A percentile compares a stretch with the other conserved stretches of the same genome.
These are phyloP conservation scores for Struthidea cinerea DNA, from an alignment of 2,113 vertebrate genomes.

Conservation along the genomic window DNA sequence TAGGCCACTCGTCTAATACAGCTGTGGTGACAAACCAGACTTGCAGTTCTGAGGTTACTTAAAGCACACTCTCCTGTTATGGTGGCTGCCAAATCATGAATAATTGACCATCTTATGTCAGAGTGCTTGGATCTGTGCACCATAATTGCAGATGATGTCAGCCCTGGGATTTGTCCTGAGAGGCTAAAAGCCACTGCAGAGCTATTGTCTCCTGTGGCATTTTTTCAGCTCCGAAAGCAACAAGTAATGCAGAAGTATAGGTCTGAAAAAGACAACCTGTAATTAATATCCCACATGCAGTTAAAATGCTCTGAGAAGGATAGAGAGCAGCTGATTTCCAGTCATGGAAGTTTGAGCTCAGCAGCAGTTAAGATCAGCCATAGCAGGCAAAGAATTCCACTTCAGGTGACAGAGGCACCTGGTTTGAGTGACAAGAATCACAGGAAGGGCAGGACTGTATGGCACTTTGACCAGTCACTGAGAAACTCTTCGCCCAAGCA, in stretches of 20 bases:
- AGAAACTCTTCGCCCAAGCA: neutral
- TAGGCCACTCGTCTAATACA: neutral
- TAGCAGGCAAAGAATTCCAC: neutral
- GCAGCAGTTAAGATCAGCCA: neutral
- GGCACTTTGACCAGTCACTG: neutral
- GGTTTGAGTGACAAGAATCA: neutral
- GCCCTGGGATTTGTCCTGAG: constrained; percentile 36
- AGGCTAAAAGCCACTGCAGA: constrained; percentile 28
- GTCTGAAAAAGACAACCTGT: neutral
- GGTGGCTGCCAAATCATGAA: constrained; percentile 30
- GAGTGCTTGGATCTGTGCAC: constrained; percentile 10
- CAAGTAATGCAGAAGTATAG: constrained; percentile 1
- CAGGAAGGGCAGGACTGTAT: neutral
- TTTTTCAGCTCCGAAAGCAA: constrained; percentile 43
- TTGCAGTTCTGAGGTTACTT: constrained; percentile 18
- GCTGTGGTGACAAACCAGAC: constrained; percentile 3
- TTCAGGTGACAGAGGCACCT: neutral
- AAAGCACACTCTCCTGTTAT: neutral
- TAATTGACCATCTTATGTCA: constrained; percentile 57
- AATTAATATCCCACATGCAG: constrained; percentile 25
- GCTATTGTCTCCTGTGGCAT: constrained; percentile 1
- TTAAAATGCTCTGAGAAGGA: neutral
- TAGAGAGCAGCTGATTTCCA: neutral
- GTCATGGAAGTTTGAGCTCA: neutral
- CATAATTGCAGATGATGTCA: constrained; percentile 63